A percentile compares a stretch with the other conserved stretches of the same genome.
These are phyloP conservation scores for Cantharis flavilabris DNA, from an alignment of 2,888 invertebrate species.

Conservation along the genomic window DNA sequence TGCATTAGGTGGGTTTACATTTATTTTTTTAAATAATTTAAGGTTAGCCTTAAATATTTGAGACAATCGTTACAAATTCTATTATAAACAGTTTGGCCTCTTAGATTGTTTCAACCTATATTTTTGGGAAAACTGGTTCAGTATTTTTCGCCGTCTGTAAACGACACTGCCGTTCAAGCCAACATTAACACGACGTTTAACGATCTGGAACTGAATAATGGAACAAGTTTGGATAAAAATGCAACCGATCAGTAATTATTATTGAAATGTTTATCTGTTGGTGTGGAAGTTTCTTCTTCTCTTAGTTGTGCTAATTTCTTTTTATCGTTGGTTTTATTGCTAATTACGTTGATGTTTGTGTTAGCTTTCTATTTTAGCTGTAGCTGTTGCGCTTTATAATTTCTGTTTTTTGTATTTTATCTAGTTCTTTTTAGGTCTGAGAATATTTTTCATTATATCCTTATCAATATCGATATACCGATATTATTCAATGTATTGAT, in stretches of 20 bases:
- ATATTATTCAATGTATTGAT: too few relatives aligned
- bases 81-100: slow-evolving; percentile 35
- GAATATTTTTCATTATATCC: background rate
- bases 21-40: background rate
- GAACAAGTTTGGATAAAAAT: slow-evolving; percentile 21
- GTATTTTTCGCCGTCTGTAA: slow-evolving; percentile 57
- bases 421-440: background rate
- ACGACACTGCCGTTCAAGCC: background rate
- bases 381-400: background rate
- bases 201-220: background rate
- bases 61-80: background rate
- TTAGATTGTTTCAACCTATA: slow-evolving; percentile 68
- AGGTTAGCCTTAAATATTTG: background rate
- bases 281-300: background rate
- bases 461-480: too few relatives aligned
- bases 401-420: background rate
- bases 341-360: background rate
- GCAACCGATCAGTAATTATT: slow-evolving; percentile 40
- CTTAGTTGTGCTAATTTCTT: background rate
- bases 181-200: background rate
- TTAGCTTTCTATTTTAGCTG: slow-evolving; percentile 1
- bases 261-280: slow-evolving; percentile 5
- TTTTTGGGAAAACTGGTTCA: slow-evolving; percentile 65
- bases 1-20: slow-evolving; percentile 1
- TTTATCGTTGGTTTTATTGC: background rate